A percentile compares a stretch with the other conserved stretches of the same genome.
phyloP scores from a whole-genome alignment of 92 coral and sea anemone genomes.

The Bergia sp. region DNA sequence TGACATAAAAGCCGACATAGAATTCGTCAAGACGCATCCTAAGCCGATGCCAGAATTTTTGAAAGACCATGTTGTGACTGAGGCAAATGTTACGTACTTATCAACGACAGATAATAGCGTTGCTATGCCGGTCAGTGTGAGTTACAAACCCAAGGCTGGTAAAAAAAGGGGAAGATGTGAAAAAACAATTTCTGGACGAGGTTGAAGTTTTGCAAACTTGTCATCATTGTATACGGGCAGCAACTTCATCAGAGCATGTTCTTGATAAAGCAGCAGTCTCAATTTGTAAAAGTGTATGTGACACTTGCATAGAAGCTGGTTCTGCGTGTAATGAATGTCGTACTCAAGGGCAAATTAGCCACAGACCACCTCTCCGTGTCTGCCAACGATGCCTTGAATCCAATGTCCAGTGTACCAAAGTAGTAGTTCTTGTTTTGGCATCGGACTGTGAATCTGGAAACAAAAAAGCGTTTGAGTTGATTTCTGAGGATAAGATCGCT shows the following conservation, averaged over 20 bases:
- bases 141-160: conserved; percentile 58
- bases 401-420: conserved; percentile 53
- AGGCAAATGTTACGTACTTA: conserved; percentile 56
- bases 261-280: conserved; percentile 50
- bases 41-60: conserved; percentile 54
- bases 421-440: conserved; percentile 45
- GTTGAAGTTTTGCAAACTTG: conserved; percentile 54
- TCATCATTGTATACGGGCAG: conserved; percentile 48
- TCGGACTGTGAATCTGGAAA: conserved; percentile 66
- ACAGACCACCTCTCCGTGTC: conserved; percentile 46
- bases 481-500: conserved; percentile 23
- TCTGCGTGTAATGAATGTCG: conserved; percentile 41
- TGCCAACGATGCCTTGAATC: conserved; percentile 48
- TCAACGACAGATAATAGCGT: conserved; percentile 56
- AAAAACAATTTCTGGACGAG: conserved; percentile 57
- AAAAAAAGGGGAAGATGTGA: conserved; percentile 59
- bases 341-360: conserved; percentile 41
- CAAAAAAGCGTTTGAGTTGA: conserved; percentile 54
- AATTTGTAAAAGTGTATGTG: conserved; percentile 39
- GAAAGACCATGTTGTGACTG: conserved; percentile 46
- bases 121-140: conserved; percentile 64
- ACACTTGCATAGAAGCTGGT: conserved; percentile 36
- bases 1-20: conserved; percentile 47
- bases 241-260: conserved; percentile 42
- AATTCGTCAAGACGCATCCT: conserved; percentile 47